Evolutionary conservation across 1,140 invertebrate genomes (phyloP).

Genomic region (Bursaphelenchus mucronatus): DNA sequence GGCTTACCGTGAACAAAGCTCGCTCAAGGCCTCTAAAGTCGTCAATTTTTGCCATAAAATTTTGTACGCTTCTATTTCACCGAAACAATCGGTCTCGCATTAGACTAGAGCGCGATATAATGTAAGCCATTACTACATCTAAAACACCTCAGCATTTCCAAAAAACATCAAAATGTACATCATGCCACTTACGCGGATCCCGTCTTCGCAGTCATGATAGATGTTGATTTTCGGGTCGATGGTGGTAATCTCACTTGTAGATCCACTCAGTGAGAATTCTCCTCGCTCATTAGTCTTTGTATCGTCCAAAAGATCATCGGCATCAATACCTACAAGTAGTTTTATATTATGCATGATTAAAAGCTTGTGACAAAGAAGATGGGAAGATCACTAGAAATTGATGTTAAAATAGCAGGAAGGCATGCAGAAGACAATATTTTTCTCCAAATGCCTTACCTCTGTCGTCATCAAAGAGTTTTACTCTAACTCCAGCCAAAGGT

Average conservation of each 20-base stretch:
- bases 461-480: slow-evolving; percentile 44
- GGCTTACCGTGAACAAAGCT: no score
- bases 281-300: slow-evolving; percentile 32
- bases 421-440: neutral
- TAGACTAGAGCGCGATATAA: slow-evolving; percentile 17
- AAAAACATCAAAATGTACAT: slow-evolving; percentile 15
- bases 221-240: slow-evolving; percentile 29
- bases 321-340: slow-evolving; percentile 34
- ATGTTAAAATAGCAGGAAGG: neutral
- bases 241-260: slow-evolving; percentile 21
- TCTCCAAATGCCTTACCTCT: slow-evolving; percentile 22
- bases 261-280: slow-evolving; percentile 36
- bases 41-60: slow-evolving; percentile 8
- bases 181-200: neutral
- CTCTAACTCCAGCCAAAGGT: slow-evolving; percentile 31
- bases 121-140: slow-evolving; percentile 32
- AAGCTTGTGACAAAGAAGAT: neutral
- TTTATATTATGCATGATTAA: neutral
- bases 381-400: neutral
- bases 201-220: slow-evolving; percentile 34
- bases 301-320: slow-evolving; percentile 39
- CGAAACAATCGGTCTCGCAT: neutral
- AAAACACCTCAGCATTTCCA: slow-evolving; percentile 40
- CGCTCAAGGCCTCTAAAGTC: no score
- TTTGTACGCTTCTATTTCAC: neutral